Evolutionary conservation across 2,113 vertebrate species (phyloP), one percentile per base, ranked within the genome.

Genomic region (cattle (Bos taurus)): DNA sequence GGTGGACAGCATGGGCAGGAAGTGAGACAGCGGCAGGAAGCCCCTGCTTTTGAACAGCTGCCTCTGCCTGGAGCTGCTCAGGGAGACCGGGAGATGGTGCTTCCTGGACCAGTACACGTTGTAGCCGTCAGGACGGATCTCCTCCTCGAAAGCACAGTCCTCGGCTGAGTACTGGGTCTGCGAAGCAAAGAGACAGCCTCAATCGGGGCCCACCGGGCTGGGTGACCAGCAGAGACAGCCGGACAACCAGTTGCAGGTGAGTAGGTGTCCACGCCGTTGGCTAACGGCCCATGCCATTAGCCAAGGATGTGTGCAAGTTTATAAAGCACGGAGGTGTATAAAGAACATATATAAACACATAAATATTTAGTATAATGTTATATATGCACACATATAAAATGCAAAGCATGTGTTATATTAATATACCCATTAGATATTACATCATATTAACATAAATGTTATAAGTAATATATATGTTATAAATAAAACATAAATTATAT

Each of bases 111-210:
- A 96, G 90, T 99, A 99, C 40, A 99, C 88, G 1, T 99, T 99
- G 99, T 99, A 99, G 59, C 99, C 99, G 0, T 99, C 99, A 0
- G 99, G 98, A 21, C 99, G 96, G 85, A 99, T 99, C 94, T 99
- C 99, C 92, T 99, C 99, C 96, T 99, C 98, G 81, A 99, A 99
- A 62, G 99, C 99, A 67, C 99, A 99, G 92, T 99, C 99, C 1
- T 99, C 99, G 11, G 98, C 98, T 10, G 98, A 99, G 97, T 99
- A 99, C 46, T 97, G 98, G 74, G 94, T 94, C 99, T 99, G 97
- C 36, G 96, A n/a, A 97, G 87, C 64, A 93, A 95, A 95, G 2
- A 2, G 59, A 17, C 9, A 36, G 10, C 13, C 0, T 21, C 11
- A 0, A 17, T 0, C 0, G 71, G 40, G 1, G 16, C 16, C 13